Conservation (phyloP, 2,888 invertebrate genomes). For the Lagria hirta region DNA sequence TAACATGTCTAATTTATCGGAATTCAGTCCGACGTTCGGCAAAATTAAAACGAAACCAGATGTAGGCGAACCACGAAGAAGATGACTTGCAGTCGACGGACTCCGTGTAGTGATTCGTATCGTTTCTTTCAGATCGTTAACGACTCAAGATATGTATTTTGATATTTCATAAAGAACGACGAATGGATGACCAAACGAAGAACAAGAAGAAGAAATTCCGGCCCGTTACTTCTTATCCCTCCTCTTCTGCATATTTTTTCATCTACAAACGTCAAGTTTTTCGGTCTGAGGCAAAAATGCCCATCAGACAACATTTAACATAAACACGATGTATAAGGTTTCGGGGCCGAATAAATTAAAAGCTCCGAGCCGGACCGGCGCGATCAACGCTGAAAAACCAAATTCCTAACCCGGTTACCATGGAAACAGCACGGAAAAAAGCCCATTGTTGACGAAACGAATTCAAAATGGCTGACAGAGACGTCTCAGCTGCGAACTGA, state of each 20-base stretch:
- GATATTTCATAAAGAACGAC: conserved; percentile 35
- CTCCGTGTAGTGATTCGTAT: conserved; percentile 33
- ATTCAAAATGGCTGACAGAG: conserved; percentile 51
- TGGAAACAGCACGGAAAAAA: conserved; percentile 46
- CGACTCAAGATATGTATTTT: conserved; percentile 38
- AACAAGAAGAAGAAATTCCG: conserved; percentile 19
- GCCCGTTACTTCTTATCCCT: conserved; percentile 11
- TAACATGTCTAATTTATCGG: conserved; percentile 31
- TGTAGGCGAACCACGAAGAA: conserved; percentile 31
- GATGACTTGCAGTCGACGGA: conserved; percentile 36
- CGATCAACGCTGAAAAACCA: conserved; percentile 45
- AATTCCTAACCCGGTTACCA: conserved; percentile 47
- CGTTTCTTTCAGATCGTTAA: conserved; percentile 37
- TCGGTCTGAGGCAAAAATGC: conserved; percentile 37
- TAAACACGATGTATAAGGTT: conserved; percentile 45
- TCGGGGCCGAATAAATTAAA: conserved; percentile 48
- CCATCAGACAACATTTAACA: conserved; percentile 45
- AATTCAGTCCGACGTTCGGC: conserved; percentile 29
- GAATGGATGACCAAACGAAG: no score
- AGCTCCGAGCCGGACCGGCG: conserved; percentile 34
- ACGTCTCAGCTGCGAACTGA: conserved; percentile 45
- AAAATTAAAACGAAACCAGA: conserved; percentile 28
- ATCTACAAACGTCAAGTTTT: conserved; percentile 9
- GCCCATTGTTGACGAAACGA: conserved; percentile 51
- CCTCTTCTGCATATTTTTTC: neutral